Evolutionary conservation across 2,113 vertebrate species (phyloP).

Genomic region (Mobula birostris): DNA sequence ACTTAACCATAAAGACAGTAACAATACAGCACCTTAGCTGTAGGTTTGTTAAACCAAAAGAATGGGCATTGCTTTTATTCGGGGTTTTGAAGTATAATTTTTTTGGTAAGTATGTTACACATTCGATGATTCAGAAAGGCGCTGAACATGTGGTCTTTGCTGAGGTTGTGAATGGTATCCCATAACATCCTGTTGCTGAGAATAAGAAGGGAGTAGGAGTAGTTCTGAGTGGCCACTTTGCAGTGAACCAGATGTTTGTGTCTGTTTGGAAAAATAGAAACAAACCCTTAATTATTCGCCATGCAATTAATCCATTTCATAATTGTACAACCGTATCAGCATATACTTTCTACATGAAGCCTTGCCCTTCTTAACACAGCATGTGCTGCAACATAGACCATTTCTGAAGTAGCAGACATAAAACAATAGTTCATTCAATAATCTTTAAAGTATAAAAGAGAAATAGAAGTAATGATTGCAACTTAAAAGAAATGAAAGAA

Average conservation of each 20-base stretch:
- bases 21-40: neutral
- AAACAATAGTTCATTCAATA: neutral
- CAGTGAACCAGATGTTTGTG: constrained; percentile 56
- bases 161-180: constrained; percentile 49
- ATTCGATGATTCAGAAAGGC: constrained; percentile 56
- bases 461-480: neutral
- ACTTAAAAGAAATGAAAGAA: neutral
- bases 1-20: neutral
- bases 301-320: neutral
- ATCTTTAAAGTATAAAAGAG: neutral
- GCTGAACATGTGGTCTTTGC: constrained; percentile 46
- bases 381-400: neutral
- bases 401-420: neutral
- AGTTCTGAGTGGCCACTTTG: constrained; percentile 54
- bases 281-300: neutral
- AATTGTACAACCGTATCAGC: neutral
- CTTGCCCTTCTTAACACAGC: neutral
- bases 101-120: constrained; percentile 45
- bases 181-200: constrained; percentile 53
- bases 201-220: constrained; percentile 54
- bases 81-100: neutral
- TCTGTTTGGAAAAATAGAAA: constrained; percentile 41
- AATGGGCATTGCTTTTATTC: neutral
- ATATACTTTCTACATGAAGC: no score
- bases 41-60: neutral